Conservation (phyloP, 2,797 vertebrate genomes). For the Gambusia yucatana region DNA sequence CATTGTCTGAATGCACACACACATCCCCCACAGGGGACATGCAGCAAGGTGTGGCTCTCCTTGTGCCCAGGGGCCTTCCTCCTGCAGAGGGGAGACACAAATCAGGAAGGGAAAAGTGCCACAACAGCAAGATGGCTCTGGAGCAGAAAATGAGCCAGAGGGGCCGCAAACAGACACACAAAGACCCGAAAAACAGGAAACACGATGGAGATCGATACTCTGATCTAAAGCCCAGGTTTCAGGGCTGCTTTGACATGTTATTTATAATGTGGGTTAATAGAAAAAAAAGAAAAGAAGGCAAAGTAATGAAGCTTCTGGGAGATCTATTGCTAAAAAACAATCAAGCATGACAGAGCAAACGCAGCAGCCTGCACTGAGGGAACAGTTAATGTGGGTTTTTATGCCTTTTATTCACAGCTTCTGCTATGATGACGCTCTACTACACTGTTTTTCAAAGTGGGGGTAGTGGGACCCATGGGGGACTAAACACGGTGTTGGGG, state of each 20-base stretch:
- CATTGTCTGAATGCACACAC: conserved; percentile 29
- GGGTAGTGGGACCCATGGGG: too few relatives aligned
- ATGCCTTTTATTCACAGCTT: not conserved
- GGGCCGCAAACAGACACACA: conserved; percentile 31
- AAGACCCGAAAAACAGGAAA: conserved; percentile 1
- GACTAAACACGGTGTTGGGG: too few relatives aligned
- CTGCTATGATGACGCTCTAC: not conserved
- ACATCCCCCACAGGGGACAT: conserved; percentile 20
- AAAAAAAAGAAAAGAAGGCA: not conserved
- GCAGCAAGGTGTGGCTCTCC: conserved; percentile 50
- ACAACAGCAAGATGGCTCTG: conserved; percentile 53
- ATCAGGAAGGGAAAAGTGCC: conserved; percentile 52
- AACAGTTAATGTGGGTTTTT: not conserved
- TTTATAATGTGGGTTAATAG: not conserved
- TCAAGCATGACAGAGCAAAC: not conserved
- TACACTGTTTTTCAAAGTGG: too few relatives aligned
- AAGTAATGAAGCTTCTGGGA: not conserved
- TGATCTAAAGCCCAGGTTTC: conserved; percentile 2
- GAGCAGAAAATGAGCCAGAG: conserved; percentile 26
- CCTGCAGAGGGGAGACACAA: conserved; percentile 64
- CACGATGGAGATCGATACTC: conserved; percentile 13
- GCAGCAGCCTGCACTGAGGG: not conserved
- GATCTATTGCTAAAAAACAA: not conserved
- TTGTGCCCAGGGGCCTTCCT: conserved; percentile 54
- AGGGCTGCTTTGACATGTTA: not conserved